A percentile compares a stretch with the other conserved stretches of the same genome.
Conservation (phyloP, 2,797 vertebrate species). For the Smutsia gigantea region DNA sequence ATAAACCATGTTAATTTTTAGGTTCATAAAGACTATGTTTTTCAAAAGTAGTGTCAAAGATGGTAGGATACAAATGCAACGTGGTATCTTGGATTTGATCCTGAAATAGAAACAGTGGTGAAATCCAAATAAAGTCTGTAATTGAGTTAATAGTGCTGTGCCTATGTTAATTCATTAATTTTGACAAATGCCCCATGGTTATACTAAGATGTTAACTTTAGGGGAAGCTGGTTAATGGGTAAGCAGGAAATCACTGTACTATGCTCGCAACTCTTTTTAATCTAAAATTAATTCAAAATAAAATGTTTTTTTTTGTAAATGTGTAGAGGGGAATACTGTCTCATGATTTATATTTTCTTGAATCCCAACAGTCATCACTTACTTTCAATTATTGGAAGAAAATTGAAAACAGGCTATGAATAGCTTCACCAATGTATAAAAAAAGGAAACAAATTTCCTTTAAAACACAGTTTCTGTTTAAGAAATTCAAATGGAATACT, state of each 20-base stretch:
- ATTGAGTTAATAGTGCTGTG: background rate
- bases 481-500: constrained; percentile 10
- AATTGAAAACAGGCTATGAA: background rate
- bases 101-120: background rate
- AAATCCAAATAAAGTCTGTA: background rate
- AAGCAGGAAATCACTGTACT: background rate
- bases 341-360: background rate
- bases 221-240: background rate
- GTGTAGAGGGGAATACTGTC: background rate
- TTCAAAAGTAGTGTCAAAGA: background rate
- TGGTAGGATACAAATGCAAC: background rate
- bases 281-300: background rate
- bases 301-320: background rate
- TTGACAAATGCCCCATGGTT: background rate
- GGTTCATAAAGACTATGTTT: background rate
- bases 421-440: background rate
- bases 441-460: background rate
- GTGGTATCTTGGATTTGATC: background rate
- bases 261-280: background rate
- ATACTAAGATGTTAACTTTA: background rate
- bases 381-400: constrained; percentile 6
- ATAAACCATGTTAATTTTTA: background rate
- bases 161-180: background rate
- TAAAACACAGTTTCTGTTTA: constrained; percentile 17
- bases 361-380: background rate